Evolutionary conservation across 30 jellyfish, hydroid and myxozoan species (phyloP).

Genomic region (Rhopilema esculentum): DNA sequence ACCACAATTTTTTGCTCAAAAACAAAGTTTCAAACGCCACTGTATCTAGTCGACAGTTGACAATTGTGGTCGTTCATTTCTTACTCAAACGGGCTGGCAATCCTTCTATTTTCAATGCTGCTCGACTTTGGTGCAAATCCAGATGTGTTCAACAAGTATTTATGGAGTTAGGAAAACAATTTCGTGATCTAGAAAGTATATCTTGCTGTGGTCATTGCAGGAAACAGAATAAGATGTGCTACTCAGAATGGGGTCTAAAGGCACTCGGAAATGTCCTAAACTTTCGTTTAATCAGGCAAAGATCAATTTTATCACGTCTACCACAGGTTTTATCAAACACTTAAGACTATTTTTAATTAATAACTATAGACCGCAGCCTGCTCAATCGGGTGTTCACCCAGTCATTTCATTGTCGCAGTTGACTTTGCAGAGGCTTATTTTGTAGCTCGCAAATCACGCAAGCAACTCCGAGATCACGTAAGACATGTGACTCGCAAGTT

Average conservation of each 20-base stretch:
- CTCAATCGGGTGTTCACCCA: not conserved
- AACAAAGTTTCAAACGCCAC: not conserved
- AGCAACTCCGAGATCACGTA: conserved; percentile 34
- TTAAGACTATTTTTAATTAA: not conserved
- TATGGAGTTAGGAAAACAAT: not conserved
- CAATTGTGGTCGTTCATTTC: no score
- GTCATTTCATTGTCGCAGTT: not conserved
- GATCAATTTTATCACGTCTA: not conserved
- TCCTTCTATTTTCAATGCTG: no score
- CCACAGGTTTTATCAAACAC: conserved; percentile 8
- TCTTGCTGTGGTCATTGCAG: not conserved
- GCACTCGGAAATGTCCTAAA: not conserved
- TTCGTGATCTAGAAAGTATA: not conserved
- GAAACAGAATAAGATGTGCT: not conserved
- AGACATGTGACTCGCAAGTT: not conserved
- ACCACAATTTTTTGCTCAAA: not conserved
- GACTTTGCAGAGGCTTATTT: not conserved
- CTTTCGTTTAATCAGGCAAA: not conserved
- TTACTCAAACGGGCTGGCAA: no score
- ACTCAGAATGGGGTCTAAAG: not conserved
- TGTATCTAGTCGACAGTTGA: no score
- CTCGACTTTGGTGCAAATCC: no score
- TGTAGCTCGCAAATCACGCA: not conserved
- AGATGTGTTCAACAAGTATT: not conserved
- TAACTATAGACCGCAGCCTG: conserved; percentile 5